These are phyloP conservation scores for Ips typographus DNA, from an alignment of 1,140 invertebrate genomes.

Conservation along the genomic window DNA sequence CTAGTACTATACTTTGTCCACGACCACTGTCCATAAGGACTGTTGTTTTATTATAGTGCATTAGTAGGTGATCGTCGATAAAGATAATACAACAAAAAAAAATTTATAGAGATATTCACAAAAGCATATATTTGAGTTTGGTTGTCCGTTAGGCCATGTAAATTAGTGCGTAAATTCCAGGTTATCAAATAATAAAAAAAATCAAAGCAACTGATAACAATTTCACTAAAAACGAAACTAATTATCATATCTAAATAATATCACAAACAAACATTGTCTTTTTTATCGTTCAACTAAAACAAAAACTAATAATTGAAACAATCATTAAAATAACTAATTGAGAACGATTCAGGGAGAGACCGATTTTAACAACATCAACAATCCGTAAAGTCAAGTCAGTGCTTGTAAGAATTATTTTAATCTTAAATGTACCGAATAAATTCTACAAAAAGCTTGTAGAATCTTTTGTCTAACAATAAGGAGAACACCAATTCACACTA, in stretches of 20 bases:
- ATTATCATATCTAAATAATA: background rate
- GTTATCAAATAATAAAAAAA: conserved; percentile 1
- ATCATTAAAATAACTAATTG: background rate
- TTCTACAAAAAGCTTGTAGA: background rate
- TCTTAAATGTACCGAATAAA: conserved; percentile 22
- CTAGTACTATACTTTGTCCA: no score
- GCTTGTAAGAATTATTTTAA: conserved; percentile 30
- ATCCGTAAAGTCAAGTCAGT: conserved; percentile 39
- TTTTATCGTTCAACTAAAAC: conserved; percentile 11
- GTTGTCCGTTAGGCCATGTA: background rate
- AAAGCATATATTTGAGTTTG: no score
- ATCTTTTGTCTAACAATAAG: conserved; percentile 20
- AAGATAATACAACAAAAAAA: no score
- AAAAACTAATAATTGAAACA: conserved; percentile 7
- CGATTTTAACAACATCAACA: conserved; percentile 32
- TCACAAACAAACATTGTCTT: conserved; percentile 31
- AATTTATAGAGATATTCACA: no score
- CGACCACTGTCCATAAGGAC: no score
- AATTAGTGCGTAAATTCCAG: background rate
- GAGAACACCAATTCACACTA: conserved; percentile 34
- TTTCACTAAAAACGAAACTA: conserved; percentile 7
- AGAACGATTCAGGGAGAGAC: conserved; percentile 1
- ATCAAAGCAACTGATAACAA: background rate
- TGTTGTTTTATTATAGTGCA: no score
- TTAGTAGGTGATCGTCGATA: no score